Base-by-base conservation (phyloP, 2,113 vertebrate species). In the Dicentrarchus labrax region DNA sequence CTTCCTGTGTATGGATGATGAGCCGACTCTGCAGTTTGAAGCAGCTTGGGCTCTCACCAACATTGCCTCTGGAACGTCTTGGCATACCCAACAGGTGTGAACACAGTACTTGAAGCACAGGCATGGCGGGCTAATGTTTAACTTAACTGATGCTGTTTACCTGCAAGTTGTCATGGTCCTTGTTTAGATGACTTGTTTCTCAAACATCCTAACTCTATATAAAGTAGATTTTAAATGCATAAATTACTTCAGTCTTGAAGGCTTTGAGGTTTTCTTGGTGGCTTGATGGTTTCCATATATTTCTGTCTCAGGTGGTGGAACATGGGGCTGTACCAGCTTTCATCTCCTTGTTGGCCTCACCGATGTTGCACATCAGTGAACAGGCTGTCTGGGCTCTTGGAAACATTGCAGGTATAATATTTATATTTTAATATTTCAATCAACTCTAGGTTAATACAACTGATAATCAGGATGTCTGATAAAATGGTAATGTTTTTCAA, bases 41-140 rank as follows among this genome's bases (percentile, higher is more conserved):
- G 96, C 97, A 0, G 97, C 98, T 11, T 99, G 97, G 98, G 96
- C 96, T 5, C 96, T 99, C 13, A 99, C 98, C 1, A 99, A 99
- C 90, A 93, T 99, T 0, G 97, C 97, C 41, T 97, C 97, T 0
- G 98, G 98, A 62, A 97, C 96, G 0, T 97, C 97, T 0, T 96
- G 95, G 47, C 96, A 98, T 74, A 97, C 97, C 4, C 94, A 92
- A 36, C 96, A 96, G 0, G 97, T 98, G 95, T 96, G 72, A 19
- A 16, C 13, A 47, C 21, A 22, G n/a, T 41, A 6, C 7, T 4
- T 43, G 1, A 47, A 47, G 11, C 45, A 39, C 19, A 22, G 5
- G 10, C 8, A 47, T 13, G 3, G 8, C 2, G 11, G 1, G 5
- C 5, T 16, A 7, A 22, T 15, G 39, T 36, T 30, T 38, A 36